Evolutionary conservation across 1,140 invertebrate species (phyloP).

Genomic region (Marisa cornuarietis): DNA sequence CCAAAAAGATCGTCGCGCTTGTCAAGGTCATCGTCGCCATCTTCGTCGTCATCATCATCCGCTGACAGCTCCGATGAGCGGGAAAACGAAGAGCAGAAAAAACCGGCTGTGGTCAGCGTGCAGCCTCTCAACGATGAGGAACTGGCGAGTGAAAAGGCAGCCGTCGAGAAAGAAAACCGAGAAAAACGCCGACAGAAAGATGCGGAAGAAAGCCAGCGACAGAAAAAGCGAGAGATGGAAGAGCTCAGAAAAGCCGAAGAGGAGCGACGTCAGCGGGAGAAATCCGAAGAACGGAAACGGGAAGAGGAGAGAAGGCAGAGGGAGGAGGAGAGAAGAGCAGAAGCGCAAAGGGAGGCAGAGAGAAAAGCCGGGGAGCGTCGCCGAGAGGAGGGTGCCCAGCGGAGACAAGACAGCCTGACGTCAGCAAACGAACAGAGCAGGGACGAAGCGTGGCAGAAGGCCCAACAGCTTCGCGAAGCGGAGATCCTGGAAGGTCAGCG

Average conservation of each 20-base stretch:
- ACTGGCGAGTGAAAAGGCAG: background rate
- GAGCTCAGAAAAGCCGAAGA: conserved; percentile 10
- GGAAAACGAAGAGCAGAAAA: background rate
- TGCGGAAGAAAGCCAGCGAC: background rate
- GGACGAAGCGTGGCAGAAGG: background rate
- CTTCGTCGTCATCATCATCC: background rate
- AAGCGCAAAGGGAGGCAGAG: conserved; percentile 21
- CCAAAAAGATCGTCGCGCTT: background rate
- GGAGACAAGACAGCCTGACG: background rate
- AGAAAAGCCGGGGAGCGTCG: conserved; percentile 10
- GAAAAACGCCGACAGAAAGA: background rate
- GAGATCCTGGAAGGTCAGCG: conserved; percentile 20
- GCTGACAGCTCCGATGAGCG: background rate
- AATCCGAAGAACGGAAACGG: conserved; percentile 14
- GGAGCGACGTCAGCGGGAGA: conserved; percentile 13
- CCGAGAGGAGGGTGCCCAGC: background rate
- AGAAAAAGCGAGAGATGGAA: background rate
- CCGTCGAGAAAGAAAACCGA: background rate
- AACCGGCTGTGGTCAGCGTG: background rate
- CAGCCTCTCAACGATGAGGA: conserved; percentile 9
- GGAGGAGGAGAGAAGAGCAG: conserved; percentile 3
- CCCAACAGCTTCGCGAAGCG: conserved; percentile 12
- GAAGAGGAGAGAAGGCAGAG: conserved; percentile 4
- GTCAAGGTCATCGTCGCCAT: background rate
- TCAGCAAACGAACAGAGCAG: background rate